Base-by-base conservation (phyloP, 2,797 vertebrate species). In the Silurus lanzhouensis region DNA sequence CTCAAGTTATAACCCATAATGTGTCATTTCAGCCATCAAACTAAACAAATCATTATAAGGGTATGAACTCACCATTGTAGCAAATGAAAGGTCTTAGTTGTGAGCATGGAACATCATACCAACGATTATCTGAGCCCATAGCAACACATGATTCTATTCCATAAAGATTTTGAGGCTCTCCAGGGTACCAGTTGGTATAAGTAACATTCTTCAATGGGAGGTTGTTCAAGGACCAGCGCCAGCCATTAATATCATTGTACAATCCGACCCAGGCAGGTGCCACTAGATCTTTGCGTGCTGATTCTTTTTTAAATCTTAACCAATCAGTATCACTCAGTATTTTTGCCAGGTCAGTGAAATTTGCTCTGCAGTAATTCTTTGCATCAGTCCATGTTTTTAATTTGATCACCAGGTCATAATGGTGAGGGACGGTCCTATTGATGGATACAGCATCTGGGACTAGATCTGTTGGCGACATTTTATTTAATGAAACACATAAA, bases 41-140 rank as follows among this genome's bases (percentile, higher is more conserved):
- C 48, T 6, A 52, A 52, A 10, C 48, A 52, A 52, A 17, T 60
- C 10, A 60, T 14, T 15, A 17, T 15, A 0, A 60, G 19, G n/a
- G 27, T 25, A 8, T 74, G 14, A 12, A 74, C 71, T 74, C 71
- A 74, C 71, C 71, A 55, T 74, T 52, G 71, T 74, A 74, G 46
- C 71, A 74, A 12, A 74, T 15, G 12, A 74, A 52, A 46, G 71
- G 3, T 19, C 10, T 19, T n/a, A 44, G 10, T 1, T 13, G 12
- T 8, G 48, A 0, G 52, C 72, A 75, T 12, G 0, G 1, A 0
- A n/a, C 4, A 17, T 75, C 72, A 10, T 22, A 55, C 72, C 72
- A 75, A 22, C 2, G 4, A 25, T 7, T 12, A n/a, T 2, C 0
- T 14, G 1, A 0, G 2, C 5, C 71, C 1, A 77, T 77, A 31